A percentile compares a stretch with the other conserved stretches of the same genome.
Conservation (phyloP, 1,140 invertebrate genomes). For the Tetragonula clypearis region DNA sequence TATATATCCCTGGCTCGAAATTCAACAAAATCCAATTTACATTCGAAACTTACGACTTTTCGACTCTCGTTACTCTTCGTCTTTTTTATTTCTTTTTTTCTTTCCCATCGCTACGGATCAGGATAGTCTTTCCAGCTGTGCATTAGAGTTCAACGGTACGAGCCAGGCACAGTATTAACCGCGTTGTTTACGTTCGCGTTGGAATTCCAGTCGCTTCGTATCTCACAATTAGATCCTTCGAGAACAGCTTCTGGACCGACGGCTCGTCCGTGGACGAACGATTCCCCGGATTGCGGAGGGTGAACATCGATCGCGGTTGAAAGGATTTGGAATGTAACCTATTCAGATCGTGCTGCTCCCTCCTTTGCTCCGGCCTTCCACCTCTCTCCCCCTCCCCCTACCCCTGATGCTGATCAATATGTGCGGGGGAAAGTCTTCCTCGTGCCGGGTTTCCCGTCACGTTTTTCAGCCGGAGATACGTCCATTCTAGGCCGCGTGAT, state of each 20-base stretch:
- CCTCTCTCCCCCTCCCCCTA: background rate
- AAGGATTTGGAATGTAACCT: constrained; percentile 50
- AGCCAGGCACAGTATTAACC: constrained; percentile 7
- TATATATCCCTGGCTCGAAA: background rate
- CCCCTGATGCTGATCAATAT: constrained; percentile 55
- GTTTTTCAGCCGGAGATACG: constrained; percentile 61
- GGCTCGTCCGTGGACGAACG: constrained; percentile 18
- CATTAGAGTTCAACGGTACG: constrained; percentile 1
- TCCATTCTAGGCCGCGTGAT: constrained; percentile 57
- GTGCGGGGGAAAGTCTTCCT: constrained; percentile 56
- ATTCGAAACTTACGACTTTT: background rate
- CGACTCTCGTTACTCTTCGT: too few species aligned
- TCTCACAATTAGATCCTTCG: constrained; percentile 36
- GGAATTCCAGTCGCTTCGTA: constrained; percentile 36
- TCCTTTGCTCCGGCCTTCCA: background rate
- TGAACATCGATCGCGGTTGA: constrained; percentile 46
- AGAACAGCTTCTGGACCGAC: background rate
- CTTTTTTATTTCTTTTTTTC: background rate
- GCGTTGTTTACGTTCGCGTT: constrained; percentile 4
- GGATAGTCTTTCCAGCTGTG: background rate
- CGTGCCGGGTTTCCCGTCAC: constrained; percentile 56
- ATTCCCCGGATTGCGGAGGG: constrained; percentile 29
- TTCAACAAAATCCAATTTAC: background rate
- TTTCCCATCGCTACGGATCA: background rate
- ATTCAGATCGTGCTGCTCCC: constrained; percentile 17